Conservation (phyloP, 2,888 invertebrate genomes). For the Harmothoe impar region DNA sequence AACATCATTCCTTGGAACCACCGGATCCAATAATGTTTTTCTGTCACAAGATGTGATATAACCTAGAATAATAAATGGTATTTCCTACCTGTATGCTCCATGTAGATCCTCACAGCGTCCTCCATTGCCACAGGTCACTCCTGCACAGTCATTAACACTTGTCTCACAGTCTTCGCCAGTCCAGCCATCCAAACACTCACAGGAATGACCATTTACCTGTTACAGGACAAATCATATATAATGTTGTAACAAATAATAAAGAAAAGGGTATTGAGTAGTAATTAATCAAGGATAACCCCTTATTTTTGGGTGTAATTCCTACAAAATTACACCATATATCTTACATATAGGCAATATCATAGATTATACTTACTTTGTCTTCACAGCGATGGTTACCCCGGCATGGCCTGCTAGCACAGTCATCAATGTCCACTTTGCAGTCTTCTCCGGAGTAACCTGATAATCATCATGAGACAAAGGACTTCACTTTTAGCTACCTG, state of each 20-base stretch:
- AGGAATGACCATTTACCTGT: conserved; percentile 38
- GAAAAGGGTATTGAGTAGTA: too few relatives aligned
- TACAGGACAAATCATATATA: background rate
- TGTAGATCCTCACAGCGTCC: conserved; percentile 25
- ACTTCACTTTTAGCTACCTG: too few relatives aligned
- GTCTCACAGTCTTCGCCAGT: conserved; percentile 37
- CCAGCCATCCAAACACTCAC: conserved; percentile 43
- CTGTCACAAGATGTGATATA: too few relatives aligned
- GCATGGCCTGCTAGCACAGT: background rate
- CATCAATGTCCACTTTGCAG: conserved; percentile 20
- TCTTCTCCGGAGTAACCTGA: background rate
- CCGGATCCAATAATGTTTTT: too few relatives aligned
- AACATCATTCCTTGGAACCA: too few relatives aligned
- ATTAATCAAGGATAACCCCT: too few relatives aligned
- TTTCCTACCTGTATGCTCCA: conserved; percentile 23
- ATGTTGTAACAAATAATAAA: too few relatives aligned
- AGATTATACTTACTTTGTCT: background rate
- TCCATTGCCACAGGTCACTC: background rate
- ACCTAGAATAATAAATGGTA: too few relatives aligned
- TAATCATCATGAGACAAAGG: background rate
- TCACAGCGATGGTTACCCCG: background rate
- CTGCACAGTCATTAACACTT: conserved; percentile 17
- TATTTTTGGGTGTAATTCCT: too few relatives aligned
- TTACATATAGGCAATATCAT: too few relatives aligned
- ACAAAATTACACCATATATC: too few relatives aligned